phyloP scores from a whole-genome alignment of 2,797 vertebrate species.

The Tadarida brasiliensis region DNA sequence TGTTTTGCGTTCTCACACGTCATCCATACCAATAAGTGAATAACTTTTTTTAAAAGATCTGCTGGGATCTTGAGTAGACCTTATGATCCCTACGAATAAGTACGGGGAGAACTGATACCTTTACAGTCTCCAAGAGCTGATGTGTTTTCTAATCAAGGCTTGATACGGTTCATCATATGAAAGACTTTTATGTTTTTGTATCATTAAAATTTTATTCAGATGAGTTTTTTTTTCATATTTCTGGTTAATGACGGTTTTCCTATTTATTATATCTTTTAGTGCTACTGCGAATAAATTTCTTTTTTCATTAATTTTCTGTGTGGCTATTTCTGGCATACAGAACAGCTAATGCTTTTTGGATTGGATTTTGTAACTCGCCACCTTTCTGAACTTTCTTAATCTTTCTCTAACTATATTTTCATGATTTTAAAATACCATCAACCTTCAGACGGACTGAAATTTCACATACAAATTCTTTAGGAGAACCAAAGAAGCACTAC shows the following conservation, averaged over 20 bases:
- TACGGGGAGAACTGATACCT: not conserved
- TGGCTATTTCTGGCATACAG: slow-evolving; percentile 9
- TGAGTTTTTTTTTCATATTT: slow-evolving; percentile 19
- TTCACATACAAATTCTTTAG: not conserved
- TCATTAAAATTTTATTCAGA: slow-evolving; percentile 62
- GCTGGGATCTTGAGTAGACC: not conserved
- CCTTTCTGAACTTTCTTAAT: slow-evolving; percentile 20
- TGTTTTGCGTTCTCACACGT: not conserved
- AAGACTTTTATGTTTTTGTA: slow-evolving; percentile 49
- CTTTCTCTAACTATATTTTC: not conserved
- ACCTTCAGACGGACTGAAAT: not conserved
- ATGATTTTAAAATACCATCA: not conserved
- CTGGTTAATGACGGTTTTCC: slow-evolving; percentile 29
- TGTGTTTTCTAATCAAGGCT: slow-evolving; percentile 28
- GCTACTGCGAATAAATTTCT: slow-evolving; percentile 47
- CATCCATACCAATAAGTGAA: not conserved
- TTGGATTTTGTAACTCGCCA: not conserved
- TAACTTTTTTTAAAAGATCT: not conserved
- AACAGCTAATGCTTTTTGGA: not conserved
- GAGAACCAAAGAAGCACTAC: not conserved
- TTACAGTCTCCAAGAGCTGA: not conserved
- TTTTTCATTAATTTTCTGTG: slow-evolving; percentile 39
- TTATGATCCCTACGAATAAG: slow-evolving; percentile 18
- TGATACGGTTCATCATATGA: slow-evolving; percentile 33
- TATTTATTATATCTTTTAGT: slow-evolving; percentile 29